Evolutionary conservation across 2,888 invertebrate species (phyloP), one percentile per base, ranked within the genome.

Genomic region (Andrena bucephala): DNA sequence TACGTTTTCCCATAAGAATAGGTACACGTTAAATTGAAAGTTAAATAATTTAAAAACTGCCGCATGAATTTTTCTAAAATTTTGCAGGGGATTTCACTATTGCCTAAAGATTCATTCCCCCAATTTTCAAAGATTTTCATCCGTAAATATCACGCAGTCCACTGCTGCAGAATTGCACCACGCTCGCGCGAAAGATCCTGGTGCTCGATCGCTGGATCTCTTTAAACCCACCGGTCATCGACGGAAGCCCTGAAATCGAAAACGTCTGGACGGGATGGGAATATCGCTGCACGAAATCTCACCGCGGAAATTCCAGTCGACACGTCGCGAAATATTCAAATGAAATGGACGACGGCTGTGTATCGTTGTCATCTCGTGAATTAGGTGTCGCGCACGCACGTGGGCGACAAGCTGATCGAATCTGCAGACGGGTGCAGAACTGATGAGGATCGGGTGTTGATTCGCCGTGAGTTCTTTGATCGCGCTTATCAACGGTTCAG

Each of bases 311-410:
- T 67, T 31, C 31, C 29, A 29, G 36, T 67, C 66, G n/a, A 29
- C 50, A 2, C 27, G 75, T 63, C 69, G 60, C 54, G 57, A 42
- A 67, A 73, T 80, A 72, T 80, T 71, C 70, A 71, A 71, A 80
- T 63, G 66, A 50, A 79, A 75, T 65, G 63, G 24, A 1, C 29
- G 31, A 48, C 27, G 4, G 27, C 16, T 42, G 31, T n/a, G 59
- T 48, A 42, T 24, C 63, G 16, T 60, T 20, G 8, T 6, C 36
- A 36, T 59, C 50, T 68, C 54, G 52, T 57, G 71, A 59, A 59
- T 65, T 66, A 13, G 42, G 36, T 31, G 20, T 52, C 75, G 36
- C 10, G 59, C 20, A 13, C 16, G 24, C 42, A 24, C 65, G 31
- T 69, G 57, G 42, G 33, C 52, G 74, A 66, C 20, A 29, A n/a